Evolutionary conservation across 2,797 vertebrate species (phyloP), one percentile per base, ranked within the genome.

Genomic region (Trichosurus vulpecula): DNA sequence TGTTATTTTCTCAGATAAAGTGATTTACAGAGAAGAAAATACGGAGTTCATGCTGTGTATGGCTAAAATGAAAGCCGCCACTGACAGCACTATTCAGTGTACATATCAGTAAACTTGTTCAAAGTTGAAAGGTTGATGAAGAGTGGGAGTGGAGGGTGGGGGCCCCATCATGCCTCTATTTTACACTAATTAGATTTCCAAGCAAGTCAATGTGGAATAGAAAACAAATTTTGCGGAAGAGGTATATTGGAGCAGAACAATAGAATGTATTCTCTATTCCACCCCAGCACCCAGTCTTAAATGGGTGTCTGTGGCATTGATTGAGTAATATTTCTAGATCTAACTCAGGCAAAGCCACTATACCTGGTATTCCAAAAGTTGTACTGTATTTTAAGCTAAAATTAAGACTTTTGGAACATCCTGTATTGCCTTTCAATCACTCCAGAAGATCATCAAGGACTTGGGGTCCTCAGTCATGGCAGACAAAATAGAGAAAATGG

Each of bases 1-100:
- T 93, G 92, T 92, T 93, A 95, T 95, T n/a, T 96, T 96, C 54
- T 56, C 95, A 92, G 3, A 52, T 41, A 31, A 95, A 92, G 3
- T 53, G 52, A 56, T 55, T 91, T 52, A 93, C 51, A 94, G 4
- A 90, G 5, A 4, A 9, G 30, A 35, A 94, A 19, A 11, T 51
- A 53, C 92, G 30, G 14, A 6, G 1, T 5, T 92, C 95, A 61
- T 54, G 9, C 41, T 89, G 58, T 54, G 25, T 35, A 87, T 0
- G 35, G n/a, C 41, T 61, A 9, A 96, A 94, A 41, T 35, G 31
- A 95, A 22, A 61, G 25, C 41, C 35, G 19, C 2, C 0, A 9
- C 13, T 74, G 12, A 74, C 91, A 14, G 41, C 3, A 13, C 25
- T 27, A 4, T 51, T n/a, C 35, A 91, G 6, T 52, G 58, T 90